Base-by-base conservation (phyloP, 2,888 invertebrate species). In the Chesias legatella region DNA sequence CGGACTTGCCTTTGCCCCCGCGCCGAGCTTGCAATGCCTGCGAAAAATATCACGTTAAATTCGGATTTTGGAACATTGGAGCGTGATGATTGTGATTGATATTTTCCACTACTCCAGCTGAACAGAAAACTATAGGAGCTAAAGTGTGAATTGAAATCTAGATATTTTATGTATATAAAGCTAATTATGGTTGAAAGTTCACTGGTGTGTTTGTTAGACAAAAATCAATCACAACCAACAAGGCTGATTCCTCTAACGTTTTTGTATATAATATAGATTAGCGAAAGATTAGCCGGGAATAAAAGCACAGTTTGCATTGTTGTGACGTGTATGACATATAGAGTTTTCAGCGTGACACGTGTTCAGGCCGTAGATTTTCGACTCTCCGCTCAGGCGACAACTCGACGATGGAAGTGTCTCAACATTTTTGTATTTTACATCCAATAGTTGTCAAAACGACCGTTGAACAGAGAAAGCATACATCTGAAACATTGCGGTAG, bases 21-120 rank as follows among this genome's bases (percentile, higher is more conserved):
- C 89, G 86, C 13, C 91, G 90, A 57, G 94, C 93, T 85, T 95
- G 95, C 67, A 95, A 90, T 58, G 95, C 94, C 94, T 94, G 80
- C 10, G 29, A 33, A 1, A 17, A 29, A 22, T 31, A 0, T n/a
- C 6, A 3, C n/a, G 10, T 25, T 3, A 39, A 25, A n/a, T 20
- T 21, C 10, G 11, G 30, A 10, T 27, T 17, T 17, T 24, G 9
- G 1, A 22, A n/a, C 9, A 20, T 7, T 21, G 17, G 2, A 29
- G 10, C 13, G 33, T 10, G 35, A 31, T 33, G 33, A 44, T 46
- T 24, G 34, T 34, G 28, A 31, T 22, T 26, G 17, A 5, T 0
- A 5, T n/a, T n/a, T 9, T 10, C 28, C 30, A 27, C 31, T 34
- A 27, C 31, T 31, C 34, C 22, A 34, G 13, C 13, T 17, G 5